Base-by-base conservation (phyloP, 2,797 vertebrate species). In the Hydrocynus forskahlii region DNA sequence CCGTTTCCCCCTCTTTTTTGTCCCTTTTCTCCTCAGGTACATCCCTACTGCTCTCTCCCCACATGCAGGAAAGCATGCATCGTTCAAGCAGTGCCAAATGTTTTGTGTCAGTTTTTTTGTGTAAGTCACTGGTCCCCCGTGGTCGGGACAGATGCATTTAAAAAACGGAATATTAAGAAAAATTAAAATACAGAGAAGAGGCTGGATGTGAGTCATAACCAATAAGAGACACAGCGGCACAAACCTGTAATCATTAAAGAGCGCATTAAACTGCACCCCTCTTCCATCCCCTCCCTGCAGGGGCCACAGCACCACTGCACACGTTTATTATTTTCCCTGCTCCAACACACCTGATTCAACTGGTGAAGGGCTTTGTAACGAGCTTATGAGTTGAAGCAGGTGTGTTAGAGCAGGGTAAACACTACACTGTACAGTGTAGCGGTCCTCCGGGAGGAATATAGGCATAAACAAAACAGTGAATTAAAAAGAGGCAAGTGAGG, bases 341-440 rank as follows among this genome's bases (percentile, higher is more conserved):
- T 71, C 17, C 68, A 23, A 12, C 70, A 54, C 72, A 45, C 35
- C 72, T 45, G 72, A 60, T 7, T 75, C 52, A 40, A 57, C 71
- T 38, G 52, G 35, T 55, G 52, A 74, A 59, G 71, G 35, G 29
- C 55, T 60, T 43, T 13, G n/a, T 23, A 60, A 40, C 25, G 54
- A 59, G 71, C 52, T 74, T 10, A 21, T 17, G 54, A 57, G 71
- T 29, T 43, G 54, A 55, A 40, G 25, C 54, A 74, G 54, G 25
- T 71, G 70, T 55, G 70, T 19, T 72, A 23, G 48, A 72, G 50
- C 50, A 35, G 16, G 9, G 70, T 72, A 54, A 55, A 72, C 70
- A 38, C 50, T 29, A 19, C 50, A 54, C 23, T 29, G 70, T 54
- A 19, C 64, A n/a, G 64, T 63, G 60, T 5, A 2, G 60, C 60